phyloP scores from a whole-genome alignment of 53 echinoderm and acorn worm genomes.

The Temnopleurus reevesii region DNA sequence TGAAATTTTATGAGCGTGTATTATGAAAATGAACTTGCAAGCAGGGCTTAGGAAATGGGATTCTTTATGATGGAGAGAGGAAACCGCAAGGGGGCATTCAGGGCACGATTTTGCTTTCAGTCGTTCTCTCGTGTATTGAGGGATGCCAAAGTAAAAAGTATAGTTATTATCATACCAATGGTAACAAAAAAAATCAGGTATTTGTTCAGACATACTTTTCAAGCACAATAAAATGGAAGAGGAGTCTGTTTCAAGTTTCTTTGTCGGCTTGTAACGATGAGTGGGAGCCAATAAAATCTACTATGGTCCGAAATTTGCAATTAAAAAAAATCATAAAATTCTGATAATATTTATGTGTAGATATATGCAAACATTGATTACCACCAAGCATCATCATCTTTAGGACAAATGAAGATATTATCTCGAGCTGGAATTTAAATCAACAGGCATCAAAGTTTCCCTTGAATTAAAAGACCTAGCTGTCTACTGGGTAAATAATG shows the following conservation, averaged over 20 bases:
- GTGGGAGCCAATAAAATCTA: too few relatives aligned
- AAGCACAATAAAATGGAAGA: neutral
- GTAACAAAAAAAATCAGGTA: conserved; percentile 3
- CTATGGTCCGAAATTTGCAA: too few relatives aligned
- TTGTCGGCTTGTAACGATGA: too few relatives aligned
- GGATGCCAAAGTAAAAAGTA: neutral
- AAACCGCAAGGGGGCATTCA: conserved; percentile 14
- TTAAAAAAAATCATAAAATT: too few relatives aligned
- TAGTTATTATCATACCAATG: neutral
- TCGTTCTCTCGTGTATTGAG: neutral
- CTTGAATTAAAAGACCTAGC: neutral
- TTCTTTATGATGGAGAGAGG: neutral
- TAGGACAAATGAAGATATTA: neutral
- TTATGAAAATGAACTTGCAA: conserved; percentile 5
- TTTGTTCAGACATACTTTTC: neutral
- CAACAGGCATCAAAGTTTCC: neutral
- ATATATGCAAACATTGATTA: too few relatives aligned
- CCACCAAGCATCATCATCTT: too few relatives aligned
- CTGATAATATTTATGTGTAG: too few relatives aligned
- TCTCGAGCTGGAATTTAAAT: neutral
- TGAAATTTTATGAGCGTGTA: conserved; percentile 15
- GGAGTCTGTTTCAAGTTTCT: neutral
- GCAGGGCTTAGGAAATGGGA: neutral
- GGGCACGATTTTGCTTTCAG: neutral
- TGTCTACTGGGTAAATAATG: neutral